Conservation (phyloP, 2,113 vertebrate genomes). For the Pristiophorus japonicus region DNA sequence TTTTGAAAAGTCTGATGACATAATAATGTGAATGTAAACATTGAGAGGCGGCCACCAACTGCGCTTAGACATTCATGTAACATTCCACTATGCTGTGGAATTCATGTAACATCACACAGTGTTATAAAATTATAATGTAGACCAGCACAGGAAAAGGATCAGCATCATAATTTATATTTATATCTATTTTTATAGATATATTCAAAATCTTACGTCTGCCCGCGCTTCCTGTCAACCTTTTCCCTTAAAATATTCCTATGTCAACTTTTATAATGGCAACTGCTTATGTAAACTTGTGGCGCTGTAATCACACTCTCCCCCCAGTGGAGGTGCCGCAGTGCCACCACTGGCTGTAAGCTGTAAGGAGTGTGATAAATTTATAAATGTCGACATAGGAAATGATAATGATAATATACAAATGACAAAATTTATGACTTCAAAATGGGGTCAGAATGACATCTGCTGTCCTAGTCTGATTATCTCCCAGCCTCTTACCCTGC, state of each 20-base stretch:
- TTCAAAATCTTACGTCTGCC: neutral
- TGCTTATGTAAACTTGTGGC: neutral
- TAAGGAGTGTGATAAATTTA: neutral
- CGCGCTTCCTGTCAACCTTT: neutral
- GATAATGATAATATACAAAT: neutral
- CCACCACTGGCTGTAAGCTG: neutral
- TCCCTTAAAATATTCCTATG: neutral
- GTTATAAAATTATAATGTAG: no score
- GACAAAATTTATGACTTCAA: neutral
- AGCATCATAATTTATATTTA: no score
- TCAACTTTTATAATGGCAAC: neutral
- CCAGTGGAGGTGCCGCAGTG: neutral
- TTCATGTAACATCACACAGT: no score
- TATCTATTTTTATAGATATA: no score
- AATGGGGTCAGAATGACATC: neutral
- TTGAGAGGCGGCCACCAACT: no score
- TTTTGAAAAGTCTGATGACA: no score
- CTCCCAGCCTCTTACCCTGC: neutral
- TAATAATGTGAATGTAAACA: no score
- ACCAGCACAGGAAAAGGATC: no score
- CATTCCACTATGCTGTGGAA: no score
- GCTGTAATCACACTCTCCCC: neutral
- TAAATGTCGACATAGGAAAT: neutral
- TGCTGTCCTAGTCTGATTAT: neutral
- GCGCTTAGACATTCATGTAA: no score